These are phyloP conservation scores for Chloroceryle aenea DNA, from an alignment of 2,113 vertebrate genomes.

Conservation along the genomic window DNA sequence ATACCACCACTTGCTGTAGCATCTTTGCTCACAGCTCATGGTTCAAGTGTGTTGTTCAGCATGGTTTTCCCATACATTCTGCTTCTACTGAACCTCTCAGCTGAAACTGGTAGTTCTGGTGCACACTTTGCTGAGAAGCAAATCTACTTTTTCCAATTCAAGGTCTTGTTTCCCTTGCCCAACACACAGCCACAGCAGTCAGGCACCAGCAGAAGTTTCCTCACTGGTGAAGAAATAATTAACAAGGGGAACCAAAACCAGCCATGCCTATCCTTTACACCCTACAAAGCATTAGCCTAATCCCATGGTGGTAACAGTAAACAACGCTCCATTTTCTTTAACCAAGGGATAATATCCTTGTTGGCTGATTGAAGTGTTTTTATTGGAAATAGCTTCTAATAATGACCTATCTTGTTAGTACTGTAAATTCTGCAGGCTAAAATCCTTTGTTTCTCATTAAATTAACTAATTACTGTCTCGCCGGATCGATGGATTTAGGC, in stretches of 20 bases:
- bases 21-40: background rate
- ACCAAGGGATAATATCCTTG: background rate
- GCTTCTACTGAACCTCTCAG: background rate
- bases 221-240: background rate
- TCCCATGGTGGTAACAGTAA: background rate
- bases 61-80: background rate
- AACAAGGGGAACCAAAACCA: background rate
- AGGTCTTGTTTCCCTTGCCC: background rate
- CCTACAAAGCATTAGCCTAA: background rate
- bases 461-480: conserved; percentile 52
- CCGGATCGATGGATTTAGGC: conserved; percentile 22
- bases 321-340: background rate
- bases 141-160: background rate
- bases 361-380: conserved; percentile 32
- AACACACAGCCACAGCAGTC: rapidly evolving
- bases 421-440: conserved; percentile 18
- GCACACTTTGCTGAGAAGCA: background rate
- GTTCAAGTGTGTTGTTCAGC: background rate
- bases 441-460: conserved; percentile 61
- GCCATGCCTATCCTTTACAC: background rate
- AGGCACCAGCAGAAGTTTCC: background rate
- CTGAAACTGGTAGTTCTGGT: background rate
- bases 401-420: conserved; percentile 33
- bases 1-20: background rate
- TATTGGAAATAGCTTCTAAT: conserved; percentile 27